These are phyloP conservation scores for Echinometra lucunter DNA, from an alignment of 53 echinoderm and acorn worm genomes.

Conservation along the genomic window DNA sequence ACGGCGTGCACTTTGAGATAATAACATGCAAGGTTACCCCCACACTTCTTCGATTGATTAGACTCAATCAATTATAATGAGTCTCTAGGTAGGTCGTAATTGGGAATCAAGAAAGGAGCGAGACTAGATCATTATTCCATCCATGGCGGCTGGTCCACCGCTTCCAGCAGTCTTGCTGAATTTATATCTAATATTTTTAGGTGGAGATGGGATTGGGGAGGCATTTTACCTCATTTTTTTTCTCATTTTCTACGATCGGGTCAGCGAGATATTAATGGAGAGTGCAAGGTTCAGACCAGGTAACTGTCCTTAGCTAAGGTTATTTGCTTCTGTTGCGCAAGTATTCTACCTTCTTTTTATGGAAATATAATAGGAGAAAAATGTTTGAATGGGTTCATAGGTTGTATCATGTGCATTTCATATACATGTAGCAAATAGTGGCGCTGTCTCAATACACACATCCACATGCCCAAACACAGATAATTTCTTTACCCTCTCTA, in stretches of 20 bases:
- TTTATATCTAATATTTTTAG: not conserved
- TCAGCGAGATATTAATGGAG: not conserved
- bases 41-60: slow-evolving; percentile 7
- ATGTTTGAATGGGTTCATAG: too few species aligned
- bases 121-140: slow-evolving; percentile 13
- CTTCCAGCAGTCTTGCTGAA: slow-evolving; percentile 16
- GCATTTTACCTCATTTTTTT: not conserved
- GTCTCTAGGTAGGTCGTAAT: slow-evolving; percentile 20
- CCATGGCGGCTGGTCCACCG: not conserved
- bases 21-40: not conserved
- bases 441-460: not conserved
- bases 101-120: slow-evolving; percentile 29
- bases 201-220: not conserved
- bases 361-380: too few species aligned
- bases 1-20: slow-evolving; percentile 28
- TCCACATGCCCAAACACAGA: not conserved
- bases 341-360: not conserved
- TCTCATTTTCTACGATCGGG: not conserved
- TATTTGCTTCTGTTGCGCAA: not conserved
- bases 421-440: too few species aligned
- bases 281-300: not conserved
- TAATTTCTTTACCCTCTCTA: not conserved
- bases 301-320: not conserved
- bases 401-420: too few species aligned
- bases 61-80: slow-evolving; percentile 37